Evolutionary conservation across 2,113 vertebrate genomes (phyloP), one percentile per base, ranked within the genome.

Genomic region (Callipepla californica): DNA sequence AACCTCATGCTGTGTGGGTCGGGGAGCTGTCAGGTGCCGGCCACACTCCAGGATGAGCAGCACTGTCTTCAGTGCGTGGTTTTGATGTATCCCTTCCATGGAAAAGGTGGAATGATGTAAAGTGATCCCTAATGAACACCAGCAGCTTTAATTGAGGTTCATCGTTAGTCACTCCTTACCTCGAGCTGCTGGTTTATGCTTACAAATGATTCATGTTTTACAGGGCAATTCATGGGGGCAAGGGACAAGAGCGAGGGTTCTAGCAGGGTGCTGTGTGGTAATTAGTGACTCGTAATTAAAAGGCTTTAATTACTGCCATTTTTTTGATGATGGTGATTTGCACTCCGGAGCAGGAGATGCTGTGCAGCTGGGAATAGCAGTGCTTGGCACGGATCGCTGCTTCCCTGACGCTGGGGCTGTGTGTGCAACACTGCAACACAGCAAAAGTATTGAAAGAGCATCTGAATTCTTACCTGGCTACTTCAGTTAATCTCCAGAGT

Each of bases 71-170:
- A n/a, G 23, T 11, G 45, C 34, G 63, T 9, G 8, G 59, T 93
- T 65, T 40, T 3, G 0, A 3, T 19, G 1, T 6, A 26, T 5
- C 21, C 32, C 44, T 89, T 36, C 32, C 2, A 2, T 13, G 34
- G 45, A 13, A 66, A 30, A 72, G 15, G 48, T 0, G 19, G 17
- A 82, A n/a, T 48, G 38, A 76, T 12, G 26, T 32, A 19, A 10
- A 47, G 20, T 7, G 66, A 79, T 70, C 48, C 25, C 40, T 69
- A 89, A 81, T 85, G 85, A 95, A 73, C 58, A 76, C 48, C 17
- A 6, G 8, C 1, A 59, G 23, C 66, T 45, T 65, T 69, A 48
- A 76, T 62, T 89, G 61, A 73, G 58, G 3, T 7, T 73, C 32
- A 18, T 10, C 45, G 74, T 38, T 38, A 59, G 79, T 77, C 50